These are phyloP conservation scores for Erithacus rubecula DNA, from an alignment of 2,797 vertebrate genomes.

Conservation along the genomic window DNA sequence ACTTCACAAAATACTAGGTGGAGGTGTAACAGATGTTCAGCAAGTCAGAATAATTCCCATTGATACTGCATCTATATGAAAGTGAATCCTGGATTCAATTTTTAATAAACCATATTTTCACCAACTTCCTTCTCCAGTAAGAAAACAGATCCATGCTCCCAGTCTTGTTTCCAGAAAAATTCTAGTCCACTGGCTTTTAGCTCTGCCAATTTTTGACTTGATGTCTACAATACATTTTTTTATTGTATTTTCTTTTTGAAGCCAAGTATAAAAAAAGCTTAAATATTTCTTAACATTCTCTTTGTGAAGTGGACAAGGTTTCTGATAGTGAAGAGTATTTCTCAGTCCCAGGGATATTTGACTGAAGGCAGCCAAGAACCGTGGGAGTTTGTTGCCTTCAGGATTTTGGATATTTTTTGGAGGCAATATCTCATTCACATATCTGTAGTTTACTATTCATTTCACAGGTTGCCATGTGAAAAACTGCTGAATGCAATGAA, in stretches of 20 bases:
- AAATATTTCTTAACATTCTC: background rate
- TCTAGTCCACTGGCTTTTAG: background rate
- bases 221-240: background rate
- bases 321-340: background rate
- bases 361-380: background rate
- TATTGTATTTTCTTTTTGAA: background rate
- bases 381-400: background rate
- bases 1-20: background rate
- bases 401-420: background rate
- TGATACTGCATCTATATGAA: background rate
- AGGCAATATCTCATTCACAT: background rate
- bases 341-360: background rate
- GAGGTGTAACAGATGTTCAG: background rate
- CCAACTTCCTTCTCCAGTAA: background rate
- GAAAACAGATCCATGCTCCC: background rate
- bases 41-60: background rate
- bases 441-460: background rate
- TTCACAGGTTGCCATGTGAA: background rate
- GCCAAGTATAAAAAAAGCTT: background rate
- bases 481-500: background rate
- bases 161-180: background rate
- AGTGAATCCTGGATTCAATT: background rate
- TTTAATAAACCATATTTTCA: background rate
- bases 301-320: background rate
- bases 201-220: background rate